Evolutionary conservation across 2,888 invertebrate species (phyloP), one percentile per base, ranked within the genome.

Genomic region (Petrolisthes cinctipes): DNA sequence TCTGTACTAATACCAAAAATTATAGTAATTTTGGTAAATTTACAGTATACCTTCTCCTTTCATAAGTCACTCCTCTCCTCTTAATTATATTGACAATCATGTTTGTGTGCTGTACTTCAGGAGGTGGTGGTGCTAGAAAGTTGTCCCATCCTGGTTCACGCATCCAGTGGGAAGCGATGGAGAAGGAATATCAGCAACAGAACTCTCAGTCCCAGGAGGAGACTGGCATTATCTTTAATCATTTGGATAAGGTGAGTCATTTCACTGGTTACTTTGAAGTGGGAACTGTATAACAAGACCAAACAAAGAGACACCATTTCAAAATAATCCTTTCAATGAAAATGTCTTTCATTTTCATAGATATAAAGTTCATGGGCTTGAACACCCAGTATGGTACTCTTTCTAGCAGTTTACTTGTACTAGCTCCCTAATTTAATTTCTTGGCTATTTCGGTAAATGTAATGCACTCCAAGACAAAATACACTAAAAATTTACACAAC

Each of bases 151-250:
- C 68, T 37, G 73, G 85, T 56, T 76, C 88, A 4, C 83, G 90
- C 53, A 85, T 90, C 54, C 86, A 83, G 56, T 85, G 87, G 4
- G 89, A 89, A n/a, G 90, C 89, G 68, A 78, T 90, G 61, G 85
- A 83, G 61, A 82, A 71, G 56, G 85, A 81, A 7, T 90, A 83
- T 51, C 87, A 75, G 75, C 84, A 85, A 9, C 89, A 90, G 66
- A 75, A 83, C 17, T 89, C 90, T 4, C 78, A 75, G 14, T 78
- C 85, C 37, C 86, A 86, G 51, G 82, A 85, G 57, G 86, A 83
- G 7, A 82, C 61, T 9, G 73, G 75, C 51, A 83, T 82, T 9
- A 37, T 89, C 17, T 89, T 87, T 85, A 89, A 90, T 57, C 90
- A 89, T 53, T 87, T 89, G 87, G 85, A 83, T n/a, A 88, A 90